These are phyloP conservation scores for Athene noctua DNA, from an alignment of 2,113 vertebrate genomes.

Conservation along the genomic window DNA sequence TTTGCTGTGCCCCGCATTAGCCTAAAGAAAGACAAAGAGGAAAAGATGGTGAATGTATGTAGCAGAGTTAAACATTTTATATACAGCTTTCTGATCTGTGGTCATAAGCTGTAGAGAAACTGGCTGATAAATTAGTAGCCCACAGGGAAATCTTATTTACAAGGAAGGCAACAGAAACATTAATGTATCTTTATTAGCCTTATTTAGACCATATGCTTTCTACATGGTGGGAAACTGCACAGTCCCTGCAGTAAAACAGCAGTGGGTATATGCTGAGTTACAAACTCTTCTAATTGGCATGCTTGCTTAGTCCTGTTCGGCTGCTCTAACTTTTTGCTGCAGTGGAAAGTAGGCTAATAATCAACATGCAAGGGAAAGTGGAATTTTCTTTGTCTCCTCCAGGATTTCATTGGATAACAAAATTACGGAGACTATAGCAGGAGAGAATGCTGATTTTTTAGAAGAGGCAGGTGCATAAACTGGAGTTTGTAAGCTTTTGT, in stretches of 20 bases:
- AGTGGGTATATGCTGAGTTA: neutral
- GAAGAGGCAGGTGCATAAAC: neutral
- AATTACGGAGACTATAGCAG: neutral
- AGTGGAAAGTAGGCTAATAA: neutral
- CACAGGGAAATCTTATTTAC: constrained; percentile 48
- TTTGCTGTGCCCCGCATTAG: neutral
- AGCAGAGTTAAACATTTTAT: neutral
- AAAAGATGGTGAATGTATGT: neutral
- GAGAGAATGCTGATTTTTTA: neutral
- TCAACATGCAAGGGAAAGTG: fast-evolving
- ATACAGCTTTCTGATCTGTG: neutral
- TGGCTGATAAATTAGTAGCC: constrained; percentile 15
- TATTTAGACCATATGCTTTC: constrained; percentile 25
- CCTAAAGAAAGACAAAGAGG: no score
- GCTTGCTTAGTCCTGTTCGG: neutral
- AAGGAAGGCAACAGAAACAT: constrained; percentile 50
- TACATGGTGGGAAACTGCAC: neutral
- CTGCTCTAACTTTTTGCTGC: neutral
- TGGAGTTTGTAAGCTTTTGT: neutral
- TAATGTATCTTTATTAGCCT: constrained; percentile 3
- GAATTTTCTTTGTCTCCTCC: neutral
- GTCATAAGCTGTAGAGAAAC: neutral
- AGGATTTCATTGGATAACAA: neutral
- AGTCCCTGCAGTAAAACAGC: constrained; percentile 19
- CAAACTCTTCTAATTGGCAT: neutral